Evolutionary conservation across 2,888 invertebrate genomes (phyloP).

Genomic region (Melanchra persicariae): DNA sequence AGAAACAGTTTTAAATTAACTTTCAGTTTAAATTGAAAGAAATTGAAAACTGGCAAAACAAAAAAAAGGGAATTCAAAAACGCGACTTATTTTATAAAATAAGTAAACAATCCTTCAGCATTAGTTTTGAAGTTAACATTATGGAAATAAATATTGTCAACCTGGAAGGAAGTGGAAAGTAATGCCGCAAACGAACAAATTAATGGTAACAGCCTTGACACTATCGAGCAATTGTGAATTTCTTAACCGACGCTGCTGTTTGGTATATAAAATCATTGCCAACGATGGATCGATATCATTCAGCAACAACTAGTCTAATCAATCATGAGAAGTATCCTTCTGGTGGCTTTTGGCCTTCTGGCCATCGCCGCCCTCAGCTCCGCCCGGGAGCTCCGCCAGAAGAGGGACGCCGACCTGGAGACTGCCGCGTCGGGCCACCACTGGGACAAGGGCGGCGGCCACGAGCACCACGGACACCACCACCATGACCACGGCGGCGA

Average conservation of each 20-base stretch:
- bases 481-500: slow-evolving; percentile 92
- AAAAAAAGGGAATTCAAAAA: background rate
- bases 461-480: slow-evolving; percentile 91
- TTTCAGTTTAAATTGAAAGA: background rate
- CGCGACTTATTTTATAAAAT: background rate
- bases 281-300: slow-evolving; percentile 72
- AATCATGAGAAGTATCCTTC: slow-evolving; percentile 79
- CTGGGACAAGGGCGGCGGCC: slow-evolving; percentile 82
- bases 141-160: slow-evolving; percentile 33
- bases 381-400: slow-evolving; percentile 86
- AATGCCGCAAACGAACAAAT: slow-evolving; percentile 38
- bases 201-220: slow-evolving; percentile 73
- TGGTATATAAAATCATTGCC: slow-evolving; percentile 80
- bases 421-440: slow-evolving; percentile 82
- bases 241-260: slow-evolving; percentile 70
- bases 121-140: slow-evolving; percentile 9
- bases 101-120: slow-evolving; percentile 1
- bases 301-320: slow-evolving; percentile 68
- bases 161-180: slow-evolving; percentile 56
- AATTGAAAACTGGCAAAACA: background rate
- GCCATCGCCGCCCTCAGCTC: slow-evolving; percentile 86
- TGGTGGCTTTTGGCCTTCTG: slow-evolving; percentile 81
- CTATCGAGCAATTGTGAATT: slow-evolving; percentile 71
- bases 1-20: background rate
- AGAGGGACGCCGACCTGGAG: slow-evolving; percentile 87